Percentiles rank a stretch among this genome's conserved stretches.
Evolutionary conservation across 2,888 invertebrate genomes (phyloP).

Genomic region (Bombyx huttoni): DNA sequence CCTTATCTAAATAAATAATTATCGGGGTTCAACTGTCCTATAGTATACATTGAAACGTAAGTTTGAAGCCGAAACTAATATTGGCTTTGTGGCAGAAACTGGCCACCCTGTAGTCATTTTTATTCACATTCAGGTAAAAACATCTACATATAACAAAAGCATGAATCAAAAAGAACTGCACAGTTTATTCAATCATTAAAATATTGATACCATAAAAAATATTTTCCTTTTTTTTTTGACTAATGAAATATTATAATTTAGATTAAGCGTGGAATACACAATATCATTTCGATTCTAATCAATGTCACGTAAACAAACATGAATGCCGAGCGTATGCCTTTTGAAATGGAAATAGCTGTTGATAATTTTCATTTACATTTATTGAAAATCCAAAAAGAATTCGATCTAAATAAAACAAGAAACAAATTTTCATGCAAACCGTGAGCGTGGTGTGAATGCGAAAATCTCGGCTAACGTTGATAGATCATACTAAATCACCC

Average conservation of each 20-base stretch:
- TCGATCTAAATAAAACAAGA: constrained; percentile 5
- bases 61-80: no score
- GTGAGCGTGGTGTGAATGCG: constrained; percentile 1
- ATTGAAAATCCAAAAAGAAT: neutral
- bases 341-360: neutral
- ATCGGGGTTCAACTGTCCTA: no score
- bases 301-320: neutral
- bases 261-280: neutral
- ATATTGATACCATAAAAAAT: no score
- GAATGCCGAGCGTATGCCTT: neutral
- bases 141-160: no score
- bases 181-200: no score
- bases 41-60: no score
- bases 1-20: no score
- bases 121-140: no score
- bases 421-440: constrained; percentile 10
- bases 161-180: no score
- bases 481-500: constrained; percentile 17
- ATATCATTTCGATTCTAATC: neutral
- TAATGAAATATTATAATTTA: neutral
- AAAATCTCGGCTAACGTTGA: constrained; percentile 11
- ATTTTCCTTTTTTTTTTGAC: no score
- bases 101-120: no score
- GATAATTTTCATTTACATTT: neutral
- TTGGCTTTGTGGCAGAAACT: no score